A percentile compares a stretch with the other conserved stretches of the same genome.
phyloP scores from a whole-genome alignment of 1,140 invertebrate genomes.

The Calephelis virginiensis region DNA sequence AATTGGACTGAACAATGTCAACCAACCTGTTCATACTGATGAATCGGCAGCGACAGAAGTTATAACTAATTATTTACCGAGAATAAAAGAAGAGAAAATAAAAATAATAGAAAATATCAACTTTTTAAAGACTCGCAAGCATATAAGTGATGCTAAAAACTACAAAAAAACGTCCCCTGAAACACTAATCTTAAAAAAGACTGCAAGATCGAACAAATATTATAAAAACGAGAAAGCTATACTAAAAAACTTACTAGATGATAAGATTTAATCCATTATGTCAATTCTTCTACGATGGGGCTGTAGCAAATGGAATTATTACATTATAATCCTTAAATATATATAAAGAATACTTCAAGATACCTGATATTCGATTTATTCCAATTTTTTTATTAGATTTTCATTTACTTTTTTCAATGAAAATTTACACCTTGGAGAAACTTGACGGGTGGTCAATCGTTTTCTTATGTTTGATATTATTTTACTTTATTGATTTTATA shows the following conservation, averaged over 20 bases:
- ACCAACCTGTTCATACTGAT: slow-evolving; percentile 7
- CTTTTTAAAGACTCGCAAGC: slow-evolving; percentile 22
- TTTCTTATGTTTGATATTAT: too few relatives aligned
- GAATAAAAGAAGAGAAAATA: slow-evolving; percentile 19
- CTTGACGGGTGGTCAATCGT: too few relatives aligned
- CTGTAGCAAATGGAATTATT: too few relatives aligned
- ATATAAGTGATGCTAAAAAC: slow-evolving; percentile 19
- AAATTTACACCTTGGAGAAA: too few relatives aligned
- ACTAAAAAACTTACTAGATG: slow-evolving; percentile 16
- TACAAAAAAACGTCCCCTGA: slow-evolving; percentile 18
- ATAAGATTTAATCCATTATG: background rate
- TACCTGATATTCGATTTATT: too few relatives aligned
- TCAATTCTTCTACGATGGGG: too few relatives aligned
- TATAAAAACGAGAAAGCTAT: slow-evolving; percentile 17
- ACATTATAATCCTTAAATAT: too few relatives aligned
- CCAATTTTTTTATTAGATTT: too few relatives aligned
- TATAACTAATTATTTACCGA: slow-evolving; percentile 18
- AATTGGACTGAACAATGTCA: slow-evolving; percentile 19
- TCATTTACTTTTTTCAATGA: too few relatives aligned
- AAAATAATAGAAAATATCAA: slow-evolving; percentile 23
- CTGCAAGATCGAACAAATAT: slow-evolving; percentile 7
- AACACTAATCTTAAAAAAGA: slow-evolving; percentile 6
- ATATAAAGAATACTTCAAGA: too few relatives aligned
- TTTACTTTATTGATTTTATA: too few relatives aligned
- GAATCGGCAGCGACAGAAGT: slow-evolving; percentile 16